These are phyloP conservation scores for Macrotus californicus DNA, from an alignment of 2,113 vertebrate genomes.

Conservation along the genomic window DNA sequence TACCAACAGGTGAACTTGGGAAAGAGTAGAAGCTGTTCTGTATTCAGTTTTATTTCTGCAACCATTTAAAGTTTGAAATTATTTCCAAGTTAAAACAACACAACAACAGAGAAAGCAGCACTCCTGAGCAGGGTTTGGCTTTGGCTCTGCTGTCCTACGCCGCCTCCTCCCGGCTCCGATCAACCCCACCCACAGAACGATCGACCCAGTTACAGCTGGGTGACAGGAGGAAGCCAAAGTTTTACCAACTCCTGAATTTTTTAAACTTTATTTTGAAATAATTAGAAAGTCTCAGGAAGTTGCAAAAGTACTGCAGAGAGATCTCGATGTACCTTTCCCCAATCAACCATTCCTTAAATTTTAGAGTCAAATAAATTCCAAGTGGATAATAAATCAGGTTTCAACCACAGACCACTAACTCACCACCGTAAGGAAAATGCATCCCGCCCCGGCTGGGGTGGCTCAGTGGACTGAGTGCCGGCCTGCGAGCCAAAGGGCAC, in stretches of 20 bases:
- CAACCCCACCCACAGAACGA: neutral
- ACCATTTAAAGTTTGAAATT: neutral
- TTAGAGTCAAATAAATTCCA: slow-evolving; percentile 1
- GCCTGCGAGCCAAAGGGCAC: too few species aligned
- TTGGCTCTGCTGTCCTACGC: too few species aligned
- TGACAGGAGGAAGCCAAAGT: neutral
- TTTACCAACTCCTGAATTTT: neutral
- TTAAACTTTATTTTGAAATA: slow-evolving; percentile 12
- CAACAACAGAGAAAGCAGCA: neutral
- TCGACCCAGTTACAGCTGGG: neutral
- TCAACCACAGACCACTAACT: neutral
- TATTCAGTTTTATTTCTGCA: neutral
- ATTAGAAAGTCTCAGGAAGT: neutral
- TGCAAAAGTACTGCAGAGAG: neutral
- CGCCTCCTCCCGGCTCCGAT: neutral
- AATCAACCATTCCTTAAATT: neutral
- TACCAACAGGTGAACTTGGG: neutral
- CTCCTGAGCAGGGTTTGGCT: neutral
- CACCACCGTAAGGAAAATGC: neutral
- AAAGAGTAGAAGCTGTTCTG: neutral
- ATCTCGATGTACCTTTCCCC: neutral
- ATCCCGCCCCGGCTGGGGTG: too few species aligned
- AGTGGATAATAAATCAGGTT: neutral
- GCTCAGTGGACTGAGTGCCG: too few species aligned
- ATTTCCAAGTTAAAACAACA: neutral